These are phyloP conservation scores for Allobates femoralis DNA, from an alignment of 2,797 vertebrate genomes.

Conservation along the genomic window DNA sequence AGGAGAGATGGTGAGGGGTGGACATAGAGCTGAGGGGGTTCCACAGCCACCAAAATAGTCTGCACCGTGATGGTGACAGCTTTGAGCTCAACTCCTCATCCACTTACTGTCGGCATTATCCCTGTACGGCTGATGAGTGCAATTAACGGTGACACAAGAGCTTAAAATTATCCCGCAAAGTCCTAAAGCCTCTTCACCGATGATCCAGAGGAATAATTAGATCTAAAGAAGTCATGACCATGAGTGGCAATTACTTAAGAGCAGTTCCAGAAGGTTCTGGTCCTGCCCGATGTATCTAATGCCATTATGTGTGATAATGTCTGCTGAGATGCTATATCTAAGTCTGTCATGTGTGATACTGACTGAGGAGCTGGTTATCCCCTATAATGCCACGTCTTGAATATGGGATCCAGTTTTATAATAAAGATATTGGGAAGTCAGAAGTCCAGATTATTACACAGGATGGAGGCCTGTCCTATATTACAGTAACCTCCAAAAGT, in stretches of 20 bases:
- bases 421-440: too few relatives aligned
- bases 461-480: too few relatives aligned
- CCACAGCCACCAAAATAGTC: not conserved
- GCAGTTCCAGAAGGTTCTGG: not conserved
- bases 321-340: not conserved
- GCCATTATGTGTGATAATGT: not conserved
- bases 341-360: not conserved
- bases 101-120: not conserved
- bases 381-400: too few relatives aligned
- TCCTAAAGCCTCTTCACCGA: constrained; percentile 16
- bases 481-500: too few relatives aligned
- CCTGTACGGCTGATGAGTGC: not conserved
- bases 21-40: too few relatives aligned
- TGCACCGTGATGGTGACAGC: not conserved
- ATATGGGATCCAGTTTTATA: too few relatives aligned
- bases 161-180: constrained; percentile 35
- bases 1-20: too few relatives aligned
- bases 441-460: too few relatives aligned
- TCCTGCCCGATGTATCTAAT: not conserved
- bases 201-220: constrained; percentile 25
- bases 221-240: constrained; percentile 1
- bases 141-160: not conserved
- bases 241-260: constrained; percentile 36
- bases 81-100: not conserved
- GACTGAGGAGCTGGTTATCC: not conserved